A percentile compares a stretch with the other conserved stretches of the same genome.
Evolutionary conservation across 2,888 invertebrate species (phyloP).

Genomic region (Lochmaea crataegi): DNA sequence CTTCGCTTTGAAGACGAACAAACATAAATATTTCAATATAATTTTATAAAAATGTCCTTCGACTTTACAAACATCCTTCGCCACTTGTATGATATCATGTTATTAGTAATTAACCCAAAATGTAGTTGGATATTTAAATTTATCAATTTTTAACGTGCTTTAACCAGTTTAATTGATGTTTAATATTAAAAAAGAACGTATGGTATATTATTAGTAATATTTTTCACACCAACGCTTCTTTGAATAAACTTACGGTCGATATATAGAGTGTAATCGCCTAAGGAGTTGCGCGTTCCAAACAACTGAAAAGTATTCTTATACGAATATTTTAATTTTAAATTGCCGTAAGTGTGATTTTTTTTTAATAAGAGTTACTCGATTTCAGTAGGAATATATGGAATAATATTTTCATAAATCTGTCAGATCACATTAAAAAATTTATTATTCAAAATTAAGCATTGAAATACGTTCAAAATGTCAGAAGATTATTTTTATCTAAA

Average conservation of each 20-base stretch:
- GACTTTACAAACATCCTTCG: too few relatives aligned
- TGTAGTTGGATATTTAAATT: too few relatives aligned
- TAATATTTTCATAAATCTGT: constrained; percentile 12
- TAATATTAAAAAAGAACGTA: too few relatives aligned
- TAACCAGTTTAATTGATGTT: too few relatives aligned
- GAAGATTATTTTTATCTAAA: too few relatives aligned
- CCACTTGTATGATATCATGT: too few relatives aligned
- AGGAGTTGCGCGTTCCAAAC: constrained; percentile 20
- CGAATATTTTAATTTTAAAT: constrained; percentile 10
- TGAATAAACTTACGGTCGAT: background rate
- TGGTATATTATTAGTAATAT: background rate
- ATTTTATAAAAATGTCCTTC: too few relatives aligned
- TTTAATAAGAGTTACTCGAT: background rate
- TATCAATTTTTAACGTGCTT: too few relatives aligned
- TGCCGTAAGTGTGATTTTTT: background rate
- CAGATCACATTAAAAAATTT: background rate
- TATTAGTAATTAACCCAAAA: too few relatives aligned
- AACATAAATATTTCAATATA: too few relatives aligned
- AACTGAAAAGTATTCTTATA: constrained; percentile 4
- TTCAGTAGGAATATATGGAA: background rate
- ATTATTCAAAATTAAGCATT: background rate
- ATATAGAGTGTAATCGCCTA: constrained; percentile 26
- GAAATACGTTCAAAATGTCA: background rate
- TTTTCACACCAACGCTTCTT: background rate
- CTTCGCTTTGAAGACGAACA: too few relatives aligned